Evolutionary conservation across 2,113 vertebrate genomes (phyloP).

Genomic region (Gulo gulo): DNA sequence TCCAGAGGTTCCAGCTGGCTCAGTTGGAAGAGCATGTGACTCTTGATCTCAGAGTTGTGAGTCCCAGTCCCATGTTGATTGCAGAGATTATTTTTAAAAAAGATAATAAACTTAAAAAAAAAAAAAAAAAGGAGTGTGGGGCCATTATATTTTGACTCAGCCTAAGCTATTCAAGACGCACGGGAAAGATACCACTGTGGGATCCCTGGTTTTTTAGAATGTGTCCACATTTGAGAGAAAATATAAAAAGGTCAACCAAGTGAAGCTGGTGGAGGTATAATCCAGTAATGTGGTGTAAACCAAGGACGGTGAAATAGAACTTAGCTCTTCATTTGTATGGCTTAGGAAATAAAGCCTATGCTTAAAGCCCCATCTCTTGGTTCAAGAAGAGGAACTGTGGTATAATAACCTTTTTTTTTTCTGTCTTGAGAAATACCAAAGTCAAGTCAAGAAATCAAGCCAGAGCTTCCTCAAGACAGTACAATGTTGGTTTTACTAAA

Average conservation of each 20-base stretch:
- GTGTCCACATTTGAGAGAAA: background rate
- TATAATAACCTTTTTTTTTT: background rate
- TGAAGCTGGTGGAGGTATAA: background rate
- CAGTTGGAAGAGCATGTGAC: background rate
- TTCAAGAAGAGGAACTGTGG: background rate
- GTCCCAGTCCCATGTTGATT: background rate
- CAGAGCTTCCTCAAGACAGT: background rate
- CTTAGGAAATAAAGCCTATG: background rate
- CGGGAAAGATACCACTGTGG: background rate
- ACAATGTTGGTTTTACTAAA: background rate
- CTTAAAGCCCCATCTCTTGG: background rate
- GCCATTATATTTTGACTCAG: background rate
- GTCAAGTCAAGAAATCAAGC: background rate
- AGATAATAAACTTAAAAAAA: background rate
- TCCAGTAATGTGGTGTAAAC: background rate
- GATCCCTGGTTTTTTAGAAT: background rate
- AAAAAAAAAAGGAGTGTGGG: background rate
- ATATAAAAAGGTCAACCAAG: background rate
- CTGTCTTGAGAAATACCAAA: background rate
- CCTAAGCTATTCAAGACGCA: background rate
- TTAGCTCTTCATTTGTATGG: background rate
- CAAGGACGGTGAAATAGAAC: background rate
- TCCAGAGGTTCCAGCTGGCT: background rate
- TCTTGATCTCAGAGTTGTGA: background rate
- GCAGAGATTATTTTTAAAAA: background rate